Evolutionary conservation across 2,888 invertebrate genomes (phyloP), one percentile per base, ranked within the genome.

Genomic region (Ochropleura leucogaster): DNA sequence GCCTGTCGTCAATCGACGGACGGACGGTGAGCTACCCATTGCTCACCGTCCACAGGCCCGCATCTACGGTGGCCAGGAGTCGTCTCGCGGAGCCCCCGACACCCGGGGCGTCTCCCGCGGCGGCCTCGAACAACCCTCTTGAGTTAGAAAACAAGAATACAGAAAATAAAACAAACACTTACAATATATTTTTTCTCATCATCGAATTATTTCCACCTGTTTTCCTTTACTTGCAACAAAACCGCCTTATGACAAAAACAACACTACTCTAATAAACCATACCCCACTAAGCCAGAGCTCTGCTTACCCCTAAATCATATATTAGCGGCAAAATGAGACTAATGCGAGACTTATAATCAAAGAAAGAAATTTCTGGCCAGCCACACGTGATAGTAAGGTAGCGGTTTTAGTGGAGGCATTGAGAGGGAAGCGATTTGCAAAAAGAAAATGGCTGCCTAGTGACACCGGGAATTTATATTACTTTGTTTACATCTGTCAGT

Each of bases 241-340:
- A 67, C 65, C 40, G 55, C 12, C 76, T 59, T 64, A 65, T 73
- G 85, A 82, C 81, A 78, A 76, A 78, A 81, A 64, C 73, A 79
- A 62, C 60, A 78, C 79, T 83, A 85, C 88, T 82, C 86, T 89
- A 88, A 93, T 93, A 90, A 87, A 80, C 77, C 74, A 86, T 77
- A 74, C 68, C 82, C 75, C 72, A 74, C 80, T 88, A 86, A 88
- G 83, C 85, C 83, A 74, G 83, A 84, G 82, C 84, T 79, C 85
- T 88, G 87, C 86, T 83, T 89, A 89, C 92, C 91, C 92, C 93
- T 95, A 95, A 95, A 96, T 96, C 96, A 95, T 95, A 94, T 95
- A 95, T 96, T 95, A 95, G 94, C 93, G 94, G 93, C 89, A 94
- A 94, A 95, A 95, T 95, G 94, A 95, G 94, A 93, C 94, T 96